Base-by-base conservation (phyloP, 2,888 invertebrate species). In the Agrotis puta region DNA sequence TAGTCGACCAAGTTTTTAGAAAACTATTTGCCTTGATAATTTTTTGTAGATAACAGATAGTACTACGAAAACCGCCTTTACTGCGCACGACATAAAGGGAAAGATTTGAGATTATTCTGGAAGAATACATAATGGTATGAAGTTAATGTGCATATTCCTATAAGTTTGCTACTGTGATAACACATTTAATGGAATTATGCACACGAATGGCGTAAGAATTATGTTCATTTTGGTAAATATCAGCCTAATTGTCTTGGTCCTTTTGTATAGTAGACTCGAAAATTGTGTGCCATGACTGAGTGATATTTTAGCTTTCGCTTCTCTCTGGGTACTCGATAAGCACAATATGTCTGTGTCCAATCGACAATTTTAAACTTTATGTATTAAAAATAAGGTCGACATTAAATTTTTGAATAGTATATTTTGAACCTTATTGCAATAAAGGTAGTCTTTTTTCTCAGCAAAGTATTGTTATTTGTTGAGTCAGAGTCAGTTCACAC, bases 211-310 rank as follows among this genome's bases (percentile, higher is more conserved):
- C 18, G 24, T 27, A 24, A 3, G 24, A 24, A 53, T 24, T 53
- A 18, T 16, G 18, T 53, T 53, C 0, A 53, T 27, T 53, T 53
- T 27, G 18, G 11, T 53, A 18, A 9, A 54, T 53, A 16, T 11
- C n/a, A 20, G 43, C n/a, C 16, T 64, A 7, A 27, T 20, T 45
- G n/a, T 64, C 58, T 45, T 45, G 27, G 59, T 45, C 43, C 20
- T 16, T 24, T 64, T 22, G 20, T 22, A 22, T 6, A 18, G 33
- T 66, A 47, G 51, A 79, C 54, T 77, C 53, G 48, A 62, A 65
- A 57, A 61, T 11, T 16, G 70, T 70, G 74, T 83, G 78, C 78
- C 83, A 75, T 81, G 66, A 68, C 54, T 58, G 66, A 65, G 69
- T 71, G 74, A 79, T 62, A 62, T 65, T 64, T 72, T 48, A 54